Evolutionary conservation across 2,113 vertebrate genomes (phyloP), one percentile per base, ranked within the genome.

Genomic region (Pseudopipra pipra): DNA sequence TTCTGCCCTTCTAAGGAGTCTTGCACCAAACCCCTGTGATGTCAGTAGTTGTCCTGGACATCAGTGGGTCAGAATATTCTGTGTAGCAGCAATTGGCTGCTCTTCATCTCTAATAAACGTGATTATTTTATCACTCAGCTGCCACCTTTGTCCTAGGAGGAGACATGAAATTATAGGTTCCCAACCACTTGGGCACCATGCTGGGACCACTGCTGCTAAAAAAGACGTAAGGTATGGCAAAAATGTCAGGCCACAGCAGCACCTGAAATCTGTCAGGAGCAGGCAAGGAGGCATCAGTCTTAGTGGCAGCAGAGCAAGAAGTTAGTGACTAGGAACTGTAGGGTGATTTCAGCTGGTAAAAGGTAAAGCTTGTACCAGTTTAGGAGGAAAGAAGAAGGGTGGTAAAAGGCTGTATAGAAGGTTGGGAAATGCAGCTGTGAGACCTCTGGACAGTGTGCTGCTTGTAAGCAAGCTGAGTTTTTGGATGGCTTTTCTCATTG

Each of bases 171-270:
- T 81, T 12, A 7, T 11, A 49, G 24, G 12, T 72, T 75, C 24
- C 11, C 33, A 24, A 12, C 11, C 22, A 13, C 2, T 1, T 0
- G 0, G 75, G n/a, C 25, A 44, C 11, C 3, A 2, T 30, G 37
- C 63, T 85, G 47, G 31, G 5, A 27, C 33, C 18, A 14, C 8
- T 55, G 46, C 5, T 33, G 33, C 9, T 51, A 14, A 62, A 91
- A 63, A 58, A 25, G 14, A 21, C 54, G 35, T 11, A 41, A 74
- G 28, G 8, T 28, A 16, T 65, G 47, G 80, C 39, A 75, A n/a
- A 81, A 63, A 54, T 12, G 5, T 30, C 81, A 67, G 47, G 8
- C 12, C 14, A 51, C 47, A 80, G 46, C 44, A 65, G 39, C 20
- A 25, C 18, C 35, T 46, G 56, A 54, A 21, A 12, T 51, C 30